phyloP scores from a whole-genome alignment of 2,888 invertebrate genomes.

The Hipparchia semele region DNA sequence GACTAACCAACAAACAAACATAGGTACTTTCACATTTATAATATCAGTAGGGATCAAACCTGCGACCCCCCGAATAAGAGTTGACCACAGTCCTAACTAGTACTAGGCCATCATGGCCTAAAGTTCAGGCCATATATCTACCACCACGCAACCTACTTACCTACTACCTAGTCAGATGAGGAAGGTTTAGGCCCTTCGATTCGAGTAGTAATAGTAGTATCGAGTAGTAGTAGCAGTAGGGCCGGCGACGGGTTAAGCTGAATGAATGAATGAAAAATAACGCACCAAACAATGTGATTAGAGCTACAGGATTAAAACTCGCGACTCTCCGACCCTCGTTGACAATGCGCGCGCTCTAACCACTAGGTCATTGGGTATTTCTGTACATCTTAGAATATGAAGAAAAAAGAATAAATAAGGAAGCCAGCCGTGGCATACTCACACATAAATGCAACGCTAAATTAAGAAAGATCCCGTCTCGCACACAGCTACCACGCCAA shows the following conservation, averaged over 20 bases:
- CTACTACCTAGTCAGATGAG: too few species aligned
- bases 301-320: neutral
- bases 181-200: too few species aligned
- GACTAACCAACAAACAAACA: too few species aligned
- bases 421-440: conserved; percentile 71
- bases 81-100: too few species aligned
- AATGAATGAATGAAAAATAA: neutral
- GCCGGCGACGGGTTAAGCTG: neutral
- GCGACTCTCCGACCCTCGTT: neutral
- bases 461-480: conserved; percentile 80
- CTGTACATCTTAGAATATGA: neutral
- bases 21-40: too few species aligned
- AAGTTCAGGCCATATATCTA: too few species aligned
- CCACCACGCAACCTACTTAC: too few species aligned
- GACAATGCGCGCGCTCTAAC: neutral
- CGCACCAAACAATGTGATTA: too few species aligned
- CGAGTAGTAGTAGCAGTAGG: neutral
- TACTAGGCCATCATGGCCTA: too few species aligned
- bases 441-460: conserved; percentile 75
- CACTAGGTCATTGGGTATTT: neutral
- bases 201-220: too few species aligned
- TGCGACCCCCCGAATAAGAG: too few species aligned
- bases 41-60: too few species aligned
- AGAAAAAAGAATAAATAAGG: conserved; percentile 60
- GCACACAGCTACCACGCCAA: conserved; percentile 73